phyloP scores from a whole-genome alignment of 2,888 invertebrate genomes.

The Sacculina carcini region DNA sequence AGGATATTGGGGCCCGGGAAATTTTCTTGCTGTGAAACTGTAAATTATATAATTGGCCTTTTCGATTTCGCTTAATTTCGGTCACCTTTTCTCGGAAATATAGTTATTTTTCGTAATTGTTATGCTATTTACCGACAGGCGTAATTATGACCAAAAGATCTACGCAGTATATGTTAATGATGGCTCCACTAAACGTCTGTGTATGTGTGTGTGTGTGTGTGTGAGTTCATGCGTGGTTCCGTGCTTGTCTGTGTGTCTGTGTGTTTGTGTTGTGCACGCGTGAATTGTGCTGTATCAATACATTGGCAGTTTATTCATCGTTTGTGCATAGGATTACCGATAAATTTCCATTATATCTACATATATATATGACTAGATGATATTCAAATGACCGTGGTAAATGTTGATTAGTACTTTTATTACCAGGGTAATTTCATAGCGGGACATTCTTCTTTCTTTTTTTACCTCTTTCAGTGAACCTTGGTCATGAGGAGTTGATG shows the following conservation, averaged over 20 bases:
- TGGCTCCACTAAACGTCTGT: background rate
- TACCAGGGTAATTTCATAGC: no score
- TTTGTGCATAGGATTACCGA: background rate
- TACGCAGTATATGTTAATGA: background rate
- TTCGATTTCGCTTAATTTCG: no score
- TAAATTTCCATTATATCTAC: background rate
- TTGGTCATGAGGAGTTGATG: no score
- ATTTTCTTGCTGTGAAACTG: no score
- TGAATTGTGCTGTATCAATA: background rate
- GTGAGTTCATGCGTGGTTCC: background rate
- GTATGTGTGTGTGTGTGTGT: background rate
- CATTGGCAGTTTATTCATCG: background rate
- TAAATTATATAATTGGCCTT: no score
- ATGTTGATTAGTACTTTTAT: no score
- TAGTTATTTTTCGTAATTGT: no score
- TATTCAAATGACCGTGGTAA: no score
- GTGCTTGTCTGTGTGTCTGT: background rate
- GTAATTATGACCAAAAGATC: background rate
- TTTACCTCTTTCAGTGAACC: slow-evolving; percentile 1
- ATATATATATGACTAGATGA: background rate
- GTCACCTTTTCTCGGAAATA: no score
- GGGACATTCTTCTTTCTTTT: slow-evolving; percentile 1
- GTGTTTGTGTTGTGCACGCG: background rate
- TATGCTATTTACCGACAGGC: no score
- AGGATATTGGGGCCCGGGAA: no score